Percentiles rank a stretch among this genome's conserved stretches.
These are phyloP conservation scores for Parnassius apollo DNA, from an alignment of 2,888 invertebrate species.

Conservation along the genomic window DNA sequence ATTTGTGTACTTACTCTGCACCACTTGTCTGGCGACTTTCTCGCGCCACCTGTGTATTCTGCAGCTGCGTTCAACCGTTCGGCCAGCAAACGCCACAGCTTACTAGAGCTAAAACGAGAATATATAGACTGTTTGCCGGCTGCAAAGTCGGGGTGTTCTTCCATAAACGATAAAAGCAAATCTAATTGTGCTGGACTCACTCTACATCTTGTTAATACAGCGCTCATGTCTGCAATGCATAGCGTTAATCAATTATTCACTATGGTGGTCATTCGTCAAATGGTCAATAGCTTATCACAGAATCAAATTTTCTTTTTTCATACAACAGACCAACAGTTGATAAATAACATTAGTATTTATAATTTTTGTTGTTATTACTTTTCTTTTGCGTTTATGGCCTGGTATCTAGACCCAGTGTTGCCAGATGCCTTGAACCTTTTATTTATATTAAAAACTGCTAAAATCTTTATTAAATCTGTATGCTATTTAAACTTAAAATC, in stretches of 20 bases:
- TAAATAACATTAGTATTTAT: no score
- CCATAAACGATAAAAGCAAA: constrained; percentile 70
- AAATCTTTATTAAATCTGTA: no score
- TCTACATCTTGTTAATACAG: constrained; percentile 63
- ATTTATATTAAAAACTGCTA: no score
- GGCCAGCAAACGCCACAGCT: constrained; percentile 68
- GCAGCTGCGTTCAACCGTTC: constrained; percentile 74
- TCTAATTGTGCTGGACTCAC: constrained; percentile 72
- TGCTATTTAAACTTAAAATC: no score
- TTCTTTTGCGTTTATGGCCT: no score
- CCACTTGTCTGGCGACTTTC: constrained; percentile 75
- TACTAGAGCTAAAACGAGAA: constrained; percentile 71
- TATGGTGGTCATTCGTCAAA: no score
- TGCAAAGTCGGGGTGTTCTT: constrained; percentile 74
- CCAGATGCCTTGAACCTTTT: no score
- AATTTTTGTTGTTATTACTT: no score
- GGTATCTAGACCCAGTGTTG: no score
- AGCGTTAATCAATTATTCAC: constrained; percentile 5
- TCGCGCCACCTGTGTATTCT: constrained; percentile 61
- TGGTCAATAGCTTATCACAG: no score
- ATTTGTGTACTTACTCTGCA: constrained; percentile 56
- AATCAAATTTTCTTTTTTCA: no score
- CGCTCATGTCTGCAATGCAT: constrained; percentile 55
- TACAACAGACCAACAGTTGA: no score
- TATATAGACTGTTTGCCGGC: constrained; percentile 71